Evolutionary conservation across 2,888 invertebrate species (phyloP).

Genomic region (Epinotia demarniana): DNA sequence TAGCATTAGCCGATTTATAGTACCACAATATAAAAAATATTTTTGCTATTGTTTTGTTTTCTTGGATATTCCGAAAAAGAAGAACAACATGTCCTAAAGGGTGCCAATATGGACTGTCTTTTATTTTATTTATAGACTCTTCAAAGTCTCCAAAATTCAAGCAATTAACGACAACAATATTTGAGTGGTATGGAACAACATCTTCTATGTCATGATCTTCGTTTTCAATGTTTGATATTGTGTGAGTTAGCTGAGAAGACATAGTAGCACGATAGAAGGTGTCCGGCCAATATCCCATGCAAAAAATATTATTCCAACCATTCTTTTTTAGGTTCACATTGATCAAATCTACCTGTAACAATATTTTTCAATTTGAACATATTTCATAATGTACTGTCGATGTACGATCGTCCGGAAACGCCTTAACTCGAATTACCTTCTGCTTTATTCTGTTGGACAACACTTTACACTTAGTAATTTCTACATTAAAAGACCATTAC

Average conservation of each 20-base stretch:
- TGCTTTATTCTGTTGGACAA: not conserved
- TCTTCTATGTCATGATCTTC: slow-evolving; percentile 62
- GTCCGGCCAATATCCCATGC: slow-evolving; percentile 65
- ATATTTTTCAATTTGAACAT: not conserved
- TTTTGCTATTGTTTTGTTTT: slow-evolving; percentile 56
- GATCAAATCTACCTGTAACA: slow-evolving; percentile 63
- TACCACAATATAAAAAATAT: slow-evolving; percentile 71
- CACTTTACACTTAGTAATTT: not conserved
- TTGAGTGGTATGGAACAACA: slow-evolving; percentile 62
- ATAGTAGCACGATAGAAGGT: slow-evolving; percentile 58
- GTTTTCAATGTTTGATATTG: slow-evolving; percentile 55
- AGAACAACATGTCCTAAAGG: slow-evolving; percentile 66
- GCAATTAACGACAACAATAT: slow-evolving; percentile 62
- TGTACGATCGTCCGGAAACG: not conserved
- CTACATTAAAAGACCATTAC: no score
- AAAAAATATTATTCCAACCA: slow-evolving; percentile 67
- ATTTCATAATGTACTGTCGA: no score
- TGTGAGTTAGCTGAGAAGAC: slow-evolving; percentile 55
- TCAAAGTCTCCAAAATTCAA: slow-evolving; percentile 61
- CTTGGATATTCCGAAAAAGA: slow-evolving; percentile 57
- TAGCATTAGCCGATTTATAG: slow-evolving; percentile 62
- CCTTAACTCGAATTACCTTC: not conserved
- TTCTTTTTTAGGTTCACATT: slow-evolving; percentile 61
- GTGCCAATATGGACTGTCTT: slow-evolving; percentile 66
- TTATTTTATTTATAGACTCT: slow-evolving; percentile 59